A percentile compares a stretch with the other conserved stretches of the same genome.
These are phyloP conservation scores for Hirudo medicinalis DNA, from an alignment of 1,140 invertebrate species.

Conservation along the genomic window DNA sequence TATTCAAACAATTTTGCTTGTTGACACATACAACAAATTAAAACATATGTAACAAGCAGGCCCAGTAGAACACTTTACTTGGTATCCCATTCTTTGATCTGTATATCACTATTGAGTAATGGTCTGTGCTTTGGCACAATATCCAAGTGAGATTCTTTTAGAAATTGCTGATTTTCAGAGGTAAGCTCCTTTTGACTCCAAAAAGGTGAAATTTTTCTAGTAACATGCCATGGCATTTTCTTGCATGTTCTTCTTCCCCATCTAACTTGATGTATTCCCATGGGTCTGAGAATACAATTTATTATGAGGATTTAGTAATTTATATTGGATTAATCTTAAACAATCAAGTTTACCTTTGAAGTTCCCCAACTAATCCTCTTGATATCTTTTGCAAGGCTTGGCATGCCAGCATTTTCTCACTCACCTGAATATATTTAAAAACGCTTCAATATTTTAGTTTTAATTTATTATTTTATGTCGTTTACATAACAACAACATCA, in stretches of 20 bases:
- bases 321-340: too few relatives aligned
- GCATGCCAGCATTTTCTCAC: too few relatives aligned
- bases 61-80: neutral
- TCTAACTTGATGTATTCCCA: slow-evolving; percentile 32
- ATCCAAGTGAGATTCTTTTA: slow-evolving; percentile 48
- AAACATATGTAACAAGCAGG: neutral
- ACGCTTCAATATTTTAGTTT: too few relatives aligned
- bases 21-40: neutral
- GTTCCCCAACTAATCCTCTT: too few relatives aligned
- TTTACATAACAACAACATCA: too few relatives aligned
- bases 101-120: neutral
- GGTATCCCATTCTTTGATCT: neutral
- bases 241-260: slow-evolving; percentile 1
- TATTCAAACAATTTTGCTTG: neutral
- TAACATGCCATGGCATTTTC: slow-evolving; percentile 14
- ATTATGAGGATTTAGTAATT: too few relatives aligned
- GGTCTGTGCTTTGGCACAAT: neutral
- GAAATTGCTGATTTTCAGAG: slow-evolving; percentile 63
- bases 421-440: too few relatives aligned
- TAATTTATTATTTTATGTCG: too few relatives aligned
- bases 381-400: too few relatives aligned
- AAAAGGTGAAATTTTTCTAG: slow-evolving; percentile 25
- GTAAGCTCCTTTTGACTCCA: slow-evolving; percentile 55
- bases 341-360: too few relatives aligned
- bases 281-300: too few relatives aligned